Evolutionary conservation across 2,888 invertebrate genomes (phyloP), one percentile per base, ranked within the genome.

Genomic region (Neocrepidodera transversa): DNA sequence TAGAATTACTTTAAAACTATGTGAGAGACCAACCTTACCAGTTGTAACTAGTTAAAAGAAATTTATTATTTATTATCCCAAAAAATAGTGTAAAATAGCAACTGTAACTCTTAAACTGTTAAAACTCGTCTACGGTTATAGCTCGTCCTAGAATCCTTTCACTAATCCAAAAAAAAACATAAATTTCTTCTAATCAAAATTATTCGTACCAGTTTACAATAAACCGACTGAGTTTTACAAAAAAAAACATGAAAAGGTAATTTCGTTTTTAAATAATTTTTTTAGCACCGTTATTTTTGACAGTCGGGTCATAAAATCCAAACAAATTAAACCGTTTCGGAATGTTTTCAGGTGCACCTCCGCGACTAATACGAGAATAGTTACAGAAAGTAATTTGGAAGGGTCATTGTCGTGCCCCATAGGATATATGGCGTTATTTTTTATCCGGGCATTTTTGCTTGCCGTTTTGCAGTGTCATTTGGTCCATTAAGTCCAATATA

Each of bases 391-490:
- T 69, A 72, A 71, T 70, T 71, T 69, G 52, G 67, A 66, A 65
- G 67, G 72, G 71, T 70, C 71, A 70, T 71, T 73, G 71, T 70
- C 72, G 67, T 64, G 60, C 65, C 62, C 58, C 54, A 54, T 68
- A 71, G 70, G 71, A 71, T 71, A 67, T 71, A 70, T 68, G 69
- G 65, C 60, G 67, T 60, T 69, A 71, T 72, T 72, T 71, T 71
- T 70, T 70, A 71, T 70, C 68, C 69, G 67, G 63, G 70, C 71
- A 67, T 70, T 67, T 69, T 35, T 35, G 43, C 42, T 42, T 8
- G 42, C 52, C 13, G 42, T 36, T 36, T 13, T 42, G 28, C 42
- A 14, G 13, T 23, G 52, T 43, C 53, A 36, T 53, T 53, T 53
- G 53, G 43, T 45, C 53, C 53, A 53, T 53, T 45, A 45, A 18